Evolutionary conservation across 2,797 vertebrate species (phyloP).

Genomic region (Emydoidea blandingii): DNA sequence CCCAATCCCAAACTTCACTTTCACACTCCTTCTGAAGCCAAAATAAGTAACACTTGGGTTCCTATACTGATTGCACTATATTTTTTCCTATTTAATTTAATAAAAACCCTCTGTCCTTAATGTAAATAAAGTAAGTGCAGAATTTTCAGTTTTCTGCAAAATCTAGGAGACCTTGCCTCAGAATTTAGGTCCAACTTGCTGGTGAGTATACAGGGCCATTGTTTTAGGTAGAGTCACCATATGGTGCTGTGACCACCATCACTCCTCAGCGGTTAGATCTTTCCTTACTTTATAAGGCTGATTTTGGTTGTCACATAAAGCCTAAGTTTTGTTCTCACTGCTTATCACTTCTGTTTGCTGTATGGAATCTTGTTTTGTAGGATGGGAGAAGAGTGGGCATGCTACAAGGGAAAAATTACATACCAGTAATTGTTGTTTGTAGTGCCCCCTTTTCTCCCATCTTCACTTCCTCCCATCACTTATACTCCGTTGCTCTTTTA

Average conservation of each 20-base stretch:
- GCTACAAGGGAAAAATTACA: neutral
- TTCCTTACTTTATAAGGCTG: neutral
- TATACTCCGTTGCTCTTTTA: neutral
- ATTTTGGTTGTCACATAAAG: neutral
- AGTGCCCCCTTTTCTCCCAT: slow-evolving; percentile 55
- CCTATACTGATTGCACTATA: neutral
- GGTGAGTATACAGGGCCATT: neutral
- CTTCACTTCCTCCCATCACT: neutral
- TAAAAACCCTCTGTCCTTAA: neutral
- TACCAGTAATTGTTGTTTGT: neutral
- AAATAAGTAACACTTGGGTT: neutral
- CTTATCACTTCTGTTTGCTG: neutral
- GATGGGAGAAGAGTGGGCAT: neutral
- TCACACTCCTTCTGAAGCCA: neutral
- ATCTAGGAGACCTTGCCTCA: neutral
- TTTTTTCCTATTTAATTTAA: neutral
- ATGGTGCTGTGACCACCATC: neutral
- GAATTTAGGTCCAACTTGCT: neutral
- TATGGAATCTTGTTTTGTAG: neutral
- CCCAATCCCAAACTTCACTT: neutral
- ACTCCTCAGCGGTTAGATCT: neutral
- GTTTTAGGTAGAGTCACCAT: neutral
- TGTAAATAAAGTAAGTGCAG: neutral
- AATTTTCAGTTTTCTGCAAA: neutral
- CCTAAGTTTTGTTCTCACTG: neutral